Evolutionary conservation across 2,113 vertebrate genomes (phyloP).

Genomic region (Cricetomys ansorgei): DNA sequence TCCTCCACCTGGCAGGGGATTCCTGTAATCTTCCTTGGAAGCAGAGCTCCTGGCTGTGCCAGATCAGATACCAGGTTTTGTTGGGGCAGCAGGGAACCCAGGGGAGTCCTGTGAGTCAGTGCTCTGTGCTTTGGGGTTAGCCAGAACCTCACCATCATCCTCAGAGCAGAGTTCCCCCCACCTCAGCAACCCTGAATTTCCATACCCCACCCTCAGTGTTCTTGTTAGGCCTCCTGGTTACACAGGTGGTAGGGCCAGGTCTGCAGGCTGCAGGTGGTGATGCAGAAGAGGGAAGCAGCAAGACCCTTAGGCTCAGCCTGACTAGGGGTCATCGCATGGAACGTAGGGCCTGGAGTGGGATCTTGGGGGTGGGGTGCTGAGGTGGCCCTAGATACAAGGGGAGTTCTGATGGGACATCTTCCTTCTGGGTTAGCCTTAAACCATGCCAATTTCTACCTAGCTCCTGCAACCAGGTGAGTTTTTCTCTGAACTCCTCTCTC

Average conservation of each 20-base stretch:
- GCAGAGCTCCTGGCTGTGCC: background rate
- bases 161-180: fast-evolving
- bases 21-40: constrained; percentile 13
- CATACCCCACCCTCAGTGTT: background rate
- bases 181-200: background rate
- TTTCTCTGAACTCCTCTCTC: background rate
- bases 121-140: background rate
- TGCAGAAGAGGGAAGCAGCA: background rate
- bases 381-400: fast-evolving
- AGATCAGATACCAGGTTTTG: constrained; percentile 57
- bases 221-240: background rate
- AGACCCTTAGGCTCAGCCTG: background rate
- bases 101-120: constrained; percentile 56
- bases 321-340: background rate
- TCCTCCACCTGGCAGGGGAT: constrained; percentile 31
- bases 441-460: fast-evolving
- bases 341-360: background rate
- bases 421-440: background rate
- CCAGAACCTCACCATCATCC: background rate
- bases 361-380: background rate
- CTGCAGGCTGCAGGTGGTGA: background rate
- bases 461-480: background rate
- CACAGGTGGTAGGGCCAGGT: background rate
- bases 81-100: background rate
- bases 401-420: background rate